phyloP scores from a whole-genome alignment of 2,113 vertebrate genomes.

The Antennarius striatus region DNA sequence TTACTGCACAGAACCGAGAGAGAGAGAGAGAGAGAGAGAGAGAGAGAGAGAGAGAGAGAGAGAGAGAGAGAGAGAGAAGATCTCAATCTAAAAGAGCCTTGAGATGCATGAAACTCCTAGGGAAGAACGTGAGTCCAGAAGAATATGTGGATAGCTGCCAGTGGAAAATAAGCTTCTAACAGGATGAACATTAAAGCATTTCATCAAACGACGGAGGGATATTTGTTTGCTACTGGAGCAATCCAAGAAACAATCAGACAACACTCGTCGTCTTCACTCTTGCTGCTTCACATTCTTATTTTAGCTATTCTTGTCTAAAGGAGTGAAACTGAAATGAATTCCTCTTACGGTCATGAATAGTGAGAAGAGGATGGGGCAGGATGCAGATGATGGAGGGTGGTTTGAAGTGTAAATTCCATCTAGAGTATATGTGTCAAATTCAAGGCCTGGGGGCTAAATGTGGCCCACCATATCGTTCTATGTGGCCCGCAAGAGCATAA shows the following conservation, averaged over 20 bases:
- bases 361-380: conserved; percentile 31
- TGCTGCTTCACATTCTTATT: conserved; percentile 44
- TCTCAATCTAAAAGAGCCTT: conserved; percentile 55
- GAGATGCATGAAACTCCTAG: conserved; percentile 36
- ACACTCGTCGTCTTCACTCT: conserved; percentile 25
- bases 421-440: conserved; percentile 14
- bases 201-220: not conserved
- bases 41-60: conserved; percentile 66
- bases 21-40: conserved; percentile 65
- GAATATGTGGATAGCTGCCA: conserved; percentile 6
- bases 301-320: conserved; percentile 55
- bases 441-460: too few relatives aligned
- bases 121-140: conserved; percentile 18
- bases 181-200: not conserved
- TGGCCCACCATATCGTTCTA: too few relatives aligned
- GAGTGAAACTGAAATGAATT: conserved; percentile 63
- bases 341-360: conserved; percentile 35
- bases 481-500: too few relatives aligned
- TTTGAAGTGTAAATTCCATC: conserved; percentile 50
- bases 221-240: conserved; percentile 23
- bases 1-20: conserved; percentile 56
- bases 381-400: conserved; percentile 8
- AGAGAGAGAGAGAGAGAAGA: conserved; percentile 64
- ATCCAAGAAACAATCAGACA: conserved; percentile 12
- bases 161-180: not conserved